phyloP scores from a whole-genome alignment of 1,140 invertebrate genomes.

The Cydia amplana region DNA sequence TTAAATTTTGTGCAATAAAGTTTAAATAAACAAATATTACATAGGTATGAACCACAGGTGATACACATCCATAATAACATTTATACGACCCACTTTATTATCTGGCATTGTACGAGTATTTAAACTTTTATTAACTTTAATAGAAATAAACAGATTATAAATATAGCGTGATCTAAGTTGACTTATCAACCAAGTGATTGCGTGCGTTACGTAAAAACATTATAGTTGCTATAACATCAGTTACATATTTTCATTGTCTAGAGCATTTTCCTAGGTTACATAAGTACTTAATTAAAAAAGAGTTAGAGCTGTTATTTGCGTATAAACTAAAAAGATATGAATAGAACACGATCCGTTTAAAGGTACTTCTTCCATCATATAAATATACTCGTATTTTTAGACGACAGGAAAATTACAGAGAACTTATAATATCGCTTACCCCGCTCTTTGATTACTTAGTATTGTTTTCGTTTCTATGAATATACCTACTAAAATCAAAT shows the following conservation, averaged over 20 bases:
- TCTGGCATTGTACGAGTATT: too few species aligned
- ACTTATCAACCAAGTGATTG: conserved; percentile 34
- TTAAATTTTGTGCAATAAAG: too few species aligned
- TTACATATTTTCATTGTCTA: conserved; percentile 76
- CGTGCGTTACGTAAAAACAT: conserved; percentile 58
- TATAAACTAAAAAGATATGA: neutral
- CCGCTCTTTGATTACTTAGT: neutral
- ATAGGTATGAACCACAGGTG: too few species aligned
- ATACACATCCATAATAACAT: neutral
- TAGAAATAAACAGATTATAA: neutral
- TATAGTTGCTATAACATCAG: conserved; percentile 53
- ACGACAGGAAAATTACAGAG: neutral
- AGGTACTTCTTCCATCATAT: neutral
- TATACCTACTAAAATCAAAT: too few species aligned
- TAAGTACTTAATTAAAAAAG: conserved; percentile 22
- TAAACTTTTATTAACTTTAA: neutral
- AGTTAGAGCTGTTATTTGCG: neutral
- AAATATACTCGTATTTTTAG: neutral
- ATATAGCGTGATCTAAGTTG: neutral
- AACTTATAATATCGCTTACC: neutral
- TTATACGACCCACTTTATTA: neutral
- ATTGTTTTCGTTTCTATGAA: neutral
- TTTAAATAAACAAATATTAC: too few species aligned
- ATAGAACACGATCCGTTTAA: neutral
- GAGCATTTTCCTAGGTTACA: conserved; percentile 59